Base-by-base conservation (phyloP, 2,888 invertebrate genomes). In the Mactromeris polynyma region DNA sequence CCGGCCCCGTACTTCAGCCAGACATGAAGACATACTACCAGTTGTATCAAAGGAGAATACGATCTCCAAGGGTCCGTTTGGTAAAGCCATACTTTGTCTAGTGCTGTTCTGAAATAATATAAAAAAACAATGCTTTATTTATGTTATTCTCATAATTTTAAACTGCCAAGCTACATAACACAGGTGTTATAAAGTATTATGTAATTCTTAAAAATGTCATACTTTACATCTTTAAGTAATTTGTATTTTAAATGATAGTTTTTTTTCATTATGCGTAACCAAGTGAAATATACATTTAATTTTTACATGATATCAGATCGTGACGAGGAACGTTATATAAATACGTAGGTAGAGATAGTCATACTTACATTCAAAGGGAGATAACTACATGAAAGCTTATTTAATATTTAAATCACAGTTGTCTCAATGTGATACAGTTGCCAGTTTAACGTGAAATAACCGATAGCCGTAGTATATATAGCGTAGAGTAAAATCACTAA, bases 1-100 rank as follows among this genome's bases (percentile, higher is more conserved):
- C 21, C 93, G 91, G 2, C 92, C 93, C 26, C 94, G 89, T 9
- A 96, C 94, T 83, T 94, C 91, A 7, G 89, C 90, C 9, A 96
- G 90, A 84, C 92, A 94, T 19, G 90, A 85, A 73, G 88, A 91
- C 96, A 96, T 96, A 36, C 96, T 96, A 11, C 95, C 95, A 1
- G 96, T 96, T 7, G 96, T 96, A 91, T 96, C 96, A 88, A 96
- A 96, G 14, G 95, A 95, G 89, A 96, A 95, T 40, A 95, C 96
- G 21, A 96, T 94, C 80, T 96, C 96, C n/a, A 90, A 82, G 31
- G 85, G 86, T 58, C 90, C 90, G 73, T 83, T 83, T 83, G 83
- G 83, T 58, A 73, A 64, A 36, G 83, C 73, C 83, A 83, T 83
- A 9, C 58, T 64, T n/a, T 64, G 26, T 36, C 9, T 64, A 7